These are phyloP conservation scores for Smithornis capensis DNA, from an alignment of 2,113 vertebrate species.

Conservation along the genomic window DNA sequence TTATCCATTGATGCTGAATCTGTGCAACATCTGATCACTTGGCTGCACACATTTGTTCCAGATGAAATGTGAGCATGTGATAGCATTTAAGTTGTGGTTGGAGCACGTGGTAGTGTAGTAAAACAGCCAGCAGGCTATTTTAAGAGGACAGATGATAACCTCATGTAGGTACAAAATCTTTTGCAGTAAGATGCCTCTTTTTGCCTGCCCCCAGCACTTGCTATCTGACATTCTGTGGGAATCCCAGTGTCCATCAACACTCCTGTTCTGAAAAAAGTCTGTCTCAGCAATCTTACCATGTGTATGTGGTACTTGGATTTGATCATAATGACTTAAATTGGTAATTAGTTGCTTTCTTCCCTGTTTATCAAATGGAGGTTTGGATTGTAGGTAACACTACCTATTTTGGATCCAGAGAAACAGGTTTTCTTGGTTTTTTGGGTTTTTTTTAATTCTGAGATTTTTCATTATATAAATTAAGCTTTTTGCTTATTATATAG, in stretches of 20 bases:
- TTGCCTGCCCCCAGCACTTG: background rate
- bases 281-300: background rate
- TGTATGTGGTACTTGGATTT: background rate
- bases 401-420: background rate
- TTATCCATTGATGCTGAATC: background rate
- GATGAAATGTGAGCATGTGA: conserved; percentile 54
- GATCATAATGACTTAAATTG: background rate
- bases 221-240: background rate
- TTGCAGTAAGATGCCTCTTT: background rate
- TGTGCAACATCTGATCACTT: conserved; percentile 22
- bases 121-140: conserved; percentile 38
- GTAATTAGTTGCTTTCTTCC: background rate
- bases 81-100: background rate
- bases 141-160: conserved; percentile 42
- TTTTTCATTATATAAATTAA: background rate
- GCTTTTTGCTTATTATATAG: background rate
- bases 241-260: background rate
- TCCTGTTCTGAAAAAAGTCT: background rate
- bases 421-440: background rate
- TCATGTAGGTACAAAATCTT: background rate
- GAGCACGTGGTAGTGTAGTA: conserved; percentile 31
- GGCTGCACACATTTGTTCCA: conserved; percentile 32
- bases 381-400: background rate
- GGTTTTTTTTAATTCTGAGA: background rate
- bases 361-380: background rate